These are phyloP conservation scores for Bombus difficillimus DNA, from an alignment of 1,140 invertebrate species.

Conservation along the genomic window DNA sequence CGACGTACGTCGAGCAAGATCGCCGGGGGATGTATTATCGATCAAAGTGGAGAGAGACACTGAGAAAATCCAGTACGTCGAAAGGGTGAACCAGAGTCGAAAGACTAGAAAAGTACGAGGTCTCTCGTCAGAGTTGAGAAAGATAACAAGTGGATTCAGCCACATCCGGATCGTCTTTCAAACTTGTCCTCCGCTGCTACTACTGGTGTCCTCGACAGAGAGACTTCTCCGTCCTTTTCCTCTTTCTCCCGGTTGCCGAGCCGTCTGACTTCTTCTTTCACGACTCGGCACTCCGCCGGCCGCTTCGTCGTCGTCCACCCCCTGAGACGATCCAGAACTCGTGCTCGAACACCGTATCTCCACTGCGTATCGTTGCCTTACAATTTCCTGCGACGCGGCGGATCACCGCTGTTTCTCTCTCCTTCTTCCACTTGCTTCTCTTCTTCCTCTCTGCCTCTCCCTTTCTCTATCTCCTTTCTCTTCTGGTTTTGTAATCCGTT, in stretches of 20 bases:
- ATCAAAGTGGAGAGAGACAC: neutral
- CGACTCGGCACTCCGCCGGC: neutral
- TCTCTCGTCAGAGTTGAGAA: slow-evolving; percentile 3
- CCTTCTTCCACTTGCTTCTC: slow-evolving; percentile 44
- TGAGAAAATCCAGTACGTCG: neutral
- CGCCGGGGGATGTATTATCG: neutral
- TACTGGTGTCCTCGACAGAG: slow-evolving; percentile 43
- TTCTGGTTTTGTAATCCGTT: slow-evolving; percentile 79
- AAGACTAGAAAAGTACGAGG: slow-evolving; percentile 29
- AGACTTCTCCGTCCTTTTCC: slow-evolving; percentile 21
- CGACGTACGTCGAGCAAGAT: neutral
- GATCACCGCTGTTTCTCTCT: slow-evolving; percentile 37
- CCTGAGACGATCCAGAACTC: slow-evolving; percentile 36
- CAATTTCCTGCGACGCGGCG: slow-evolving; percentile 47
- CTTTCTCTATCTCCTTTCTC: slow-evolving; percentile 67
- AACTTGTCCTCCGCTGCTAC: slow-evolving; percentile 52
- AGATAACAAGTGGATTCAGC: slow-evolving; percentile 58
- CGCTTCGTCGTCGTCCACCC: slow-evolving; percentile 19
- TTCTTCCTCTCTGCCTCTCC: slow-evolving; percentile 59
- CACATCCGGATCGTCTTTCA: slow-evolving; percentile 69
- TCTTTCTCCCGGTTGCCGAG: neutral
- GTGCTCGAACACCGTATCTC: slow-evolving; percentile 50
- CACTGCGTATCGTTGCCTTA: slow-evolving; percentile 43
- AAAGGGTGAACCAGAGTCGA: neutral
- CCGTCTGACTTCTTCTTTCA: slow-evolving; percentile 36